Conservation (phyloP, 2,113 vertebrate species). For the Brachypodius melanocephalos region DNA sequence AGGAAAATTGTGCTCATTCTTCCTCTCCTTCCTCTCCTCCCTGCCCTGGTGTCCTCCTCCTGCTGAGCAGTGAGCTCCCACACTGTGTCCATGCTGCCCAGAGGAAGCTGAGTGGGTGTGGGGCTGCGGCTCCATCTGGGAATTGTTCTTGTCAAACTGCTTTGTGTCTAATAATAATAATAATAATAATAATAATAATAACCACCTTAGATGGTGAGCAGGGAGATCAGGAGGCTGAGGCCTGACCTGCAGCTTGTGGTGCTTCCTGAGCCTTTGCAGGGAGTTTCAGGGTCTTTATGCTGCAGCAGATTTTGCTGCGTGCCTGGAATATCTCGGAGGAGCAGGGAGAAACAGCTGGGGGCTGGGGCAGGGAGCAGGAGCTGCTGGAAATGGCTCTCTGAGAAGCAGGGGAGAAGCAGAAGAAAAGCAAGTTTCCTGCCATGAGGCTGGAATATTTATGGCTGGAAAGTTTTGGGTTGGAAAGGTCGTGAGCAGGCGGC, state of each 20-base stretch:
- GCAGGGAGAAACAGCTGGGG: neutral
- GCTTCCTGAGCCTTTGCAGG: neutral
- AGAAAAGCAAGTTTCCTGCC: conserved; percentile 11
- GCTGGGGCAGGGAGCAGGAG: fast-evolving
- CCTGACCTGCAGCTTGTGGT: neutral
- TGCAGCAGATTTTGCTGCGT: neutral
- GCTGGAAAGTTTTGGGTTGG: conserved; percentile 7
- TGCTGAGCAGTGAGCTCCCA: neutral
- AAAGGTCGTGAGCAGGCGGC: neutral
- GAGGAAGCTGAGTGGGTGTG: conserved; percentile 28
- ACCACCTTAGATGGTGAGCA: neutral
- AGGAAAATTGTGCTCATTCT: conserved; percentile 24
- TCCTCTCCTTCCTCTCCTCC: conserved; percentile 16
- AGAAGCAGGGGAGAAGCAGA: neutral
- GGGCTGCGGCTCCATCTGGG: neutral
- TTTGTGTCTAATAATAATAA: neutral
- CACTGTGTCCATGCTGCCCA: neutral
- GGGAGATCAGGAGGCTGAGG: neutral
- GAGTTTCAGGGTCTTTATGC: neutral
- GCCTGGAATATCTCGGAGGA: neutral
- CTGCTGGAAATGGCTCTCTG: neutral
- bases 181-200: neutral
- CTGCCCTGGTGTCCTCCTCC: neutral
- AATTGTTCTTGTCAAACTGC: conserved; percentile 23
- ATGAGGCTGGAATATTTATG: neutral